phyloP scores from a whole-genome alignment of 1,140 invertebrate species.

The Drosophila serrata region DNA sequence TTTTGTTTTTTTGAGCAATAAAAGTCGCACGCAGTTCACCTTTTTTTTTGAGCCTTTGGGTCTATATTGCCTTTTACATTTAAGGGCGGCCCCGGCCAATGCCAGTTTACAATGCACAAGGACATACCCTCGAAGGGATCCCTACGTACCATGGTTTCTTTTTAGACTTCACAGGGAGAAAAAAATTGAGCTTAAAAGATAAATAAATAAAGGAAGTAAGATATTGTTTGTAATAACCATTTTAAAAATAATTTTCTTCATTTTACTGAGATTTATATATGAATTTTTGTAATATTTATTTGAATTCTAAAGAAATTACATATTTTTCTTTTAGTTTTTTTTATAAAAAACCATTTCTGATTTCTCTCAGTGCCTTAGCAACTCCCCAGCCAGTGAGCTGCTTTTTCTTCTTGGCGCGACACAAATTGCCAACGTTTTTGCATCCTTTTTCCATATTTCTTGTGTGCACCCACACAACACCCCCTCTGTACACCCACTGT shows the following conservation, averaged over 20 bases:
- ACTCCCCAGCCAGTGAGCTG: conserved; percentile 13
- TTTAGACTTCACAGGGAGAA: background rate
- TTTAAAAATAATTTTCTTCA: background rate
- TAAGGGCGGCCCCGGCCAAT: conserved; percentile 25
- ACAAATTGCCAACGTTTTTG: conserved; percentile 83
- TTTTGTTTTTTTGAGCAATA: conserved; percentile 47
- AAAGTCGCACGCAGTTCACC: conserved; percentile 77
- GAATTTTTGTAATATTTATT: background rate
- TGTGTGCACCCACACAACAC: conserved; percentile 27
- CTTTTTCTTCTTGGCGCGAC: conserved; percentile 68
- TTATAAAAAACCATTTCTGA: fast-evolving
- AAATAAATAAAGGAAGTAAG: background rate
- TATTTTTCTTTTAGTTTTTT: background rate
- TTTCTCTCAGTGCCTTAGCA: conserved; percentile 11
- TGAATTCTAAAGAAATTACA: background rate
- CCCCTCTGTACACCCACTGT: background rate
- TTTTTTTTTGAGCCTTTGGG: conserved; percentile 41
- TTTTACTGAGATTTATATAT: background rate
- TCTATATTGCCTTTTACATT: conserved; percentile 57
- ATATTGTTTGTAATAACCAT: background rate
- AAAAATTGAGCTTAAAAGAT: background rate
- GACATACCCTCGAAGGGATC: conserved; percentile 27
- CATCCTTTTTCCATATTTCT: conserved; percentile 81
- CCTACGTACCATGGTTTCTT: background rate
- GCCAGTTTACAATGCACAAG: conserved; percentile 55